These are phyloP conservation scores for Pachyramphus minor DNA, from an alignment of 2,113 vertebrate species.

Conservation along the genomic window DNA sequence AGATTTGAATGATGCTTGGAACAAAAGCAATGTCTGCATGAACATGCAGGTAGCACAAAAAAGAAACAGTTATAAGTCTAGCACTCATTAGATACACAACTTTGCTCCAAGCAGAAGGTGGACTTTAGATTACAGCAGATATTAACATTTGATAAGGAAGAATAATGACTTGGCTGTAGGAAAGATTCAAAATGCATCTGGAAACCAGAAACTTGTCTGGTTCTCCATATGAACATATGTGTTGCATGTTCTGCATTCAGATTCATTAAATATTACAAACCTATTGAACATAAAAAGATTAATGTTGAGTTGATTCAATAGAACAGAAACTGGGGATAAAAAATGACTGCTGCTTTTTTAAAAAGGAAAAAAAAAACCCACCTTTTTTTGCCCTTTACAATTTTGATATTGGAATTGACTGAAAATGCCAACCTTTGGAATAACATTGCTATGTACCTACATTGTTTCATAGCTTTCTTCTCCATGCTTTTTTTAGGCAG, in stretches of 20 bases:
- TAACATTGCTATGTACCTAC: not conserved
- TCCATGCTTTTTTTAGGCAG: not conserved
- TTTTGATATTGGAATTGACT: not conserved
- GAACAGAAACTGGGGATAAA: not conserved
- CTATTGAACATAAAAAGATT: not conserved
- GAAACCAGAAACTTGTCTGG: not conserved
- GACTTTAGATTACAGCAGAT: not conserved
- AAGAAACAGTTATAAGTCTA: not conserved
- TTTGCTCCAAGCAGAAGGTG: not conserved
- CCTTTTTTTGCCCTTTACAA: accelerated
- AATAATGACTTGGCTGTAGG: not conserved
- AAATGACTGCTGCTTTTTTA: not conserved
- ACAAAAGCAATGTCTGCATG: not conserved
- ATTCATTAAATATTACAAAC: not conserved
- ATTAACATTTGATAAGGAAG: not conserved
- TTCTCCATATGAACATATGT: not conserved
- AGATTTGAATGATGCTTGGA: not conserved
- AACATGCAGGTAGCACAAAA: not conserved
- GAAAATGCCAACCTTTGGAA: not conserved
- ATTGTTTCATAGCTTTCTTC: not conserved
- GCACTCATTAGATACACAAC: not conserved
- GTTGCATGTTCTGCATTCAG: not conserved
- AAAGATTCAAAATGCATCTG: not conserved
- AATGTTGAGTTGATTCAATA: not conserved
- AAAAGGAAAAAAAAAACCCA: no score